Evolutionary conservation across 2,113 vertebrate genomes (phyloP).

Genomic region (Dasyurus viverrinus): DNA sequence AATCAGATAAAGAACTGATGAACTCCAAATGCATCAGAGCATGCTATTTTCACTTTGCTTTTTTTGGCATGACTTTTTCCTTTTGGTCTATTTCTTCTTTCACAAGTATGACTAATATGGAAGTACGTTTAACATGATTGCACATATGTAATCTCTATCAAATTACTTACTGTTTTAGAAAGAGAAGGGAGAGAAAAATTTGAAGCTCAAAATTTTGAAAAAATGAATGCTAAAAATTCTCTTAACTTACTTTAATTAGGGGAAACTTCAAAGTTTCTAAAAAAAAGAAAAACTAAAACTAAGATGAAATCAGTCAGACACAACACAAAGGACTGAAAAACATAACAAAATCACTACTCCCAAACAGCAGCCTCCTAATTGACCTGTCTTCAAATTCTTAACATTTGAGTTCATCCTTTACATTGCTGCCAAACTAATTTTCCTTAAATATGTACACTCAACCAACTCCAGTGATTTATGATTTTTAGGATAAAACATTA

Average conservation of each 20-base stretch:
- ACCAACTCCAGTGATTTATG: not conserved
- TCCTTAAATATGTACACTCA: not conserved
- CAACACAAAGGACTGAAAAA: not conserved
- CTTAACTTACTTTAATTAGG: not conserved
- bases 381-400: not conserved
- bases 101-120: not conserved
- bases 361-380: not conserved
- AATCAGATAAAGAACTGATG: not conserved
- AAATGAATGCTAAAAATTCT: not conserved
- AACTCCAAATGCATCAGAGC: not conserved
- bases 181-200: not conserved
- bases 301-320: not conserved
- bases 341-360: not conserved
- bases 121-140: not conserved
- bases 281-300: not conserved
- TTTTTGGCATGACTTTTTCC: not conserved
- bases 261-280: not conserved
- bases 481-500: not conserved
- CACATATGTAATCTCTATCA: not conserved
- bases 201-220: not conserved
- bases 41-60: not conserved
- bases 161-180: not conserved
- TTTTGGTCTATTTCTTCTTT: not conserved
- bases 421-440: not conserved
- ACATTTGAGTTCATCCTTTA: not conserved